These are phyloP conservation scores for Belonocnema kinseyi DNA, from an alignment of 1,140 invertebrate species.

Conservation along the genomic window DNA sequence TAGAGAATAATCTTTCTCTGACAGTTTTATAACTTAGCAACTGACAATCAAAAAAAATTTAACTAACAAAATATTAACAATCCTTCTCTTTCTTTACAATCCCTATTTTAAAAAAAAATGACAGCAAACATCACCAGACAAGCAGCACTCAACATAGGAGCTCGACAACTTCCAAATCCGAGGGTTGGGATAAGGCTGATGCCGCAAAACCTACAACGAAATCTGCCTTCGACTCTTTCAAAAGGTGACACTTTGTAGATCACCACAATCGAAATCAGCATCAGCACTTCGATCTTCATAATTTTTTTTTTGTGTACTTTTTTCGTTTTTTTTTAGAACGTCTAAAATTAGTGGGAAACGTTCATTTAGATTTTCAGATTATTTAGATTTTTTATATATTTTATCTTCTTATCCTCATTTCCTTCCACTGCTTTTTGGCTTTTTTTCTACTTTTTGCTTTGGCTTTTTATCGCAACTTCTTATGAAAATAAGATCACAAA, in stretches of 20 bases:
- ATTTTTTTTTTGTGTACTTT: neutral
- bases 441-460: too few species aligned
- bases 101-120: conserved; percentile 38
- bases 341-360: neutral
- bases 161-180: conserved; percentile 71
- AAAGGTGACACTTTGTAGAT: conserved; percentile 69
- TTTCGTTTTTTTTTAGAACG: neutral
- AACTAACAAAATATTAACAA: conserved; percentile 28
- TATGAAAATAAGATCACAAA: too few species aligned
- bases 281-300: conserved; percentile 10
- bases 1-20: neutral
- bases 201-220: conserved; percentile 64
- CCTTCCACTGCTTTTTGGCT: too few species aligned
- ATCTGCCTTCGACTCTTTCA: conserved; percentile 74
- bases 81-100: conserved; percentile 36
- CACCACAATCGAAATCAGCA: conserved; percentile 17
- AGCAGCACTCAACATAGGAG: conserved; percentile 73
- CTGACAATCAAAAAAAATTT: conserved; percentile 10
- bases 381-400: neutral
- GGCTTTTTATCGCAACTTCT: too few species aligned
- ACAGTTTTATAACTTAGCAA: neutral
- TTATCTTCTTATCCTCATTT: neutral
- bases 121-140: conserved; percentile 73
- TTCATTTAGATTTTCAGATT: neutral
- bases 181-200: conserved; percentile 70